Conservation (phyloP, 2,888 invertebrate species). For the Ptycholaimellus sp. region DNA sequence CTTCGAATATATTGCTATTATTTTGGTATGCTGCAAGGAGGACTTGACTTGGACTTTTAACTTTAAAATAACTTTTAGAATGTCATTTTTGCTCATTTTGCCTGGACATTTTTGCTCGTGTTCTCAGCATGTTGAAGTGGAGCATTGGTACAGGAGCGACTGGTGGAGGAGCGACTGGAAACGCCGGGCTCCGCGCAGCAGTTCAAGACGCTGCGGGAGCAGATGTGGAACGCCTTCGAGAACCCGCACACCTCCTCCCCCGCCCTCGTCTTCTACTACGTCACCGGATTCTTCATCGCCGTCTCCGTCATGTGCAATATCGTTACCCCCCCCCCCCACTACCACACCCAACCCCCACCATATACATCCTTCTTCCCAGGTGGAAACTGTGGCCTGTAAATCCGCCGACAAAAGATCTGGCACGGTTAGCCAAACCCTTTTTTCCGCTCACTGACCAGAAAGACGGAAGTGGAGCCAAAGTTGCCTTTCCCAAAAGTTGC, state of each 20-base stretch:
- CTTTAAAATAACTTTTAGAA: too few relatives aligned
- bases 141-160: conserved; percentile 40
- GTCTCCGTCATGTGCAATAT: conserved; percentile 98
- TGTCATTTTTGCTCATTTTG: too few relatives aligned
- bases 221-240: conserved; percentile 97
- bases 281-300: conserved; percentile 97
- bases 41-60: too few relatives aligned
- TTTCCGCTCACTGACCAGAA: not conserved
- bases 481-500: too few relatives aligned
- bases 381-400: conserved; percentile 75
- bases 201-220: conserved; percentile 12
- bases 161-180: conserved; percentile 56
- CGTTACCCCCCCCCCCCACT: too few relatives aligned
- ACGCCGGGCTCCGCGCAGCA: conserved; percentile 11
- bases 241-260: conserved; percentile 96
- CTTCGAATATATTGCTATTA: too few relatives aligned
- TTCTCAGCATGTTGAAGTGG: too few relatives aligned
- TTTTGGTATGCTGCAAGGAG: too few relatives aligned
- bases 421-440: not conserved
- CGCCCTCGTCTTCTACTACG: conserved; percentile 97
- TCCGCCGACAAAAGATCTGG: not conserved
- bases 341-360: too few relatives aligned
- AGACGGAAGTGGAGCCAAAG: not conserved
- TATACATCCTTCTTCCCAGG: too few relatives aligned
- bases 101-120: too few relatives aligned